phyloP scores from a whole-genome alignment of 2,113 vertebrate species.

The Heliornis fulica region DNA sequence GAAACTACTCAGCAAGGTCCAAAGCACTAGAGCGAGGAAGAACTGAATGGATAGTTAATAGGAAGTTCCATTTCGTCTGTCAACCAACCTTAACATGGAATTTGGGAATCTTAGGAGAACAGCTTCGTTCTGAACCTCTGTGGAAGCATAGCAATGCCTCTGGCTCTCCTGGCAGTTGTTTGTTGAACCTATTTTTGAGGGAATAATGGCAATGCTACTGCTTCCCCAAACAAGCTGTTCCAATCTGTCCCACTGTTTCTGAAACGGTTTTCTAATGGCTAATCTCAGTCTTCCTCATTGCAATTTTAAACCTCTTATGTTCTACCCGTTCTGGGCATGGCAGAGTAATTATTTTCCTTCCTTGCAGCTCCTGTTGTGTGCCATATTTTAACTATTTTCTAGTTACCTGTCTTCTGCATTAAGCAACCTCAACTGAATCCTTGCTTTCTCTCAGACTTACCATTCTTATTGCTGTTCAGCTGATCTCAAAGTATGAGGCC shows the following conservation, averaged over 20 bases:
- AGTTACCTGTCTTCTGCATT: not conserved
- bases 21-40: not conserved
- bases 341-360: not conserved
- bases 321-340: not conserved
- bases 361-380: not conserved
- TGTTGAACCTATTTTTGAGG: not conserved
- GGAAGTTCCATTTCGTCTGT: not conserved
- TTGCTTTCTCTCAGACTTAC: not conserved
- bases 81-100: not conserved
- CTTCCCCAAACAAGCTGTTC: not conserved
- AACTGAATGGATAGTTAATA: not conserved
- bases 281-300: not conserved
- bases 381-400: not conserved
- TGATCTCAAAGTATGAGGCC: not conserved
- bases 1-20: not conserved
- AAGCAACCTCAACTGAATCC: not conserved
- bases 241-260: not conserved
- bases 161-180: not conserved
- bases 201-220: not conserved
- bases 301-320: not conserved
- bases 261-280: not conserved
- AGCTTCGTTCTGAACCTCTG: not conserved
- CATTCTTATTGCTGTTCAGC: not conserved
- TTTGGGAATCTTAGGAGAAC: not conserved
- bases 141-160: not conserved